A percentile compares a stretch with the other conserved stretches of the same genome.
These are phyloP conservation scores for Hippoglossus stenolepis DNA, from an alignment of 2,113 vertebrate genomes.

Conservation along the genomic window DNA sequence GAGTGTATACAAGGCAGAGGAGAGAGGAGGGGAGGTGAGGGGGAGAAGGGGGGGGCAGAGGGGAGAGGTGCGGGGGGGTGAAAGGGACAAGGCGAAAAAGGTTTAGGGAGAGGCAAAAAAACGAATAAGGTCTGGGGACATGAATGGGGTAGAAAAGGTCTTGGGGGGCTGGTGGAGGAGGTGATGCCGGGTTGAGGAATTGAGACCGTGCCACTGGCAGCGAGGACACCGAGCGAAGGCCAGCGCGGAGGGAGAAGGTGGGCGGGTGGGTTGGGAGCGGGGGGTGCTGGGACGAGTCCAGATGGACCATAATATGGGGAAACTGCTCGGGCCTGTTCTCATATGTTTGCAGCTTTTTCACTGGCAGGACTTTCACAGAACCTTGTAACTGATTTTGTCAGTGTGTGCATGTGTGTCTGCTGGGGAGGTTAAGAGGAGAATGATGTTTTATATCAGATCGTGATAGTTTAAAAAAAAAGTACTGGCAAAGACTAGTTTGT, in stretches of 20 bases:
- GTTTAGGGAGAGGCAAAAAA: constrained; percentile 53
- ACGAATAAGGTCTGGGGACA: constrained; percentile 54
- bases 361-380: constrained; percentile 67
- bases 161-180: constrained; percentile 34
- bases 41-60: not conserved
- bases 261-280: not conserved
- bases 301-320: constrained; percentile 73
- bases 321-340: constrained; percentile 72
- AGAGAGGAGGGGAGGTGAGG: constrained; percentile 24
- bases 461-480: constrained; percentile 42
- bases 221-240: constrained; percentile 59
- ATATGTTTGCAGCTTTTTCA: constrained; percentile 70
- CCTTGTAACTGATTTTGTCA: constrained; percentile 67
- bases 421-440: constrained; percentile 59
- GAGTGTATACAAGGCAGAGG: constrained; percentile 77
- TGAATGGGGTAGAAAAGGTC: constrained; percentile 60
- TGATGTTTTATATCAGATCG: constrained; percentile 51
- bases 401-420: constrained; percentile 51
- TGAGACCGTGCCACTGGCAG: constrained; percentile 62
- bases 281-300: constrained; percentile 59
- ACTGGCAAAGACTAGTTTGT: constrained; percentile 25
- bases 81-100: constrained; percentile 65
- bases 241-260: constrained; percentile 21
- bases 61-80: constrained; percentile 24
- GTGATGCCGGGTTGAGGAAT: constrained; percentile 61